Conservation (phyloP, 2,888 invertebrate genomes). For the Amblyteles armatorius region DNA sequence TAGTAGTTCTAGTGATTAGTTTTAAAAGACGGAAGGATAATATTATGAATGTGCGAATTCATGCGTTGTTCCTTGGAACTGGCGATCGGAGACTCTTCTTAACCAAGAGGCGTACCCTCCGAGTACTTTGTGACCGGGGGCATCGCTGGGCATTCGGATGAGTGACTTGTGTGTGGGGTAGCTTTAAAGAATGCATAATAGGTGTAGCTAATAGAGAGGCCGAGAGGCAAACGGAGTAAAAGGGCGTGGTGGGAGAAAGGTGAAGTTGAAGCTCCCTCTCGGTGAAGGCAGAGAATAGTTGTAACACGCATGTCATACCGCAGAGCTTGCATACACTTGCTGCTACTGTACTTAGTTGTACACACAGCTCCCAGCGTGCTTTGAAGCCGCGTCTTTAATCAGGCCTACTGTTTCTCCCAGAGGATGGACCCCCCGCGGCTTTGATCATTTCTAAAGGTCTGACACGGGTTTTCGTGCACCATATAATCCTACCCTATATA, state of each 20-base stretch:
- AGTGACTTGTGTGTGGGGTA: conserved; percentile 25
- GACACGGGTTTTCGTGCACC: conserved; percentile 40
- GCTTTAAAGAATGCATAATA: conserved; percentile 34
- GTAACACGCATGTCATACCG: conserved; percentile 26
- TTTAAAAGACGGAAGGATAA: no score
- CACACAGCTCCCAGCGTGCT: conserved; percentile 34
- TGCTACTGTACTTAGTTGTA: conserved; percentile 17
- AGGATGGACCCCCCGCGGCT: conserved; percentile 58
- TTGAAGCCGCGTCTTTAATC: conserved; percentile 71
- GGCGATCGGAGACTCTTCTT: not conserved
- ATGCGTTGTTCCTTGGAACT: not conserved
- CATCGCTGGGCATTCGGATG: conserved; percentile 10
- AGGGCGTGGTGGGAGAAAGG: conserved; percentile 26
- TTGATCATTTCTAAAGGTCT: conserved; percentile 65
- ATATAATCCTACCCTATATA: not conserved
- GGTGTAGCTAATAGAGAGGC: conserved; percentile 35
- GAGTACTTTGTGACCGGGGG: conserved; percentile 17
- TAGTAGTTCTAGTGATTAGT: no score
- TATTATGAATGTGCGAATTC: not conserved
- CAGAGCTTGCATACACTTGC: conserved; percentile 9
- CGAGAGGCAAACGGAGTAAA: conserved; percentile 19
- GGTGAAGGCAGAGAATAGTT: conserved; percentile 25
- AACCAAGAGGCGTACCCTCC: not conserved
- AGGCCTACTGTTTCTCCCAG: conserved; percentile 64
- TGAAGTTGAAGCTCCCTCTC: conserved; percentile 31